phyloP scores from a whole-genome alignment of 2,888 invertebrate genomes.

The Lamellibrachia satsuma region DNA sequence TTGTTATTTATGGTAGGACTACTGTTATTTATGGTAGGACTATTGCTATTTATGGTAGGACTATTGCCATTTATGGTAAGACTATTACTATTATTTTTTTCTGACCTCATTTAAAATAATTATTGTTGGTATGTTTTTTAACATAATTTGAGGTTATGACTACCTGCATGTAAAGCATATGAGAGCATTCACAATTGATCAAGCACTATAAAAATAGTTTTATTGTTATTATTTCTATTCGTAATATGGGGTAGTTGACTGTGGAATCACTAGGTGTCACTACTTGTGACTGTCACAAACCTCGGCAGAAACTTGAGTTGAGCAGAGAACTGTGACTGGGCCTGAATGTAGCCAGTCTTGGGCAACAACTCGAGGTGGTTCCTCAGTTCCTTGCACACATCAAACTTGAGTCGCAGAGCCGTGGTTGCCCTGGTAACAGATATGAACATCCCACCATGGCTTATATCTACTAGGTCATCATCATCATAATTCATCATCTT shows the following conservation, averaged over 20 bases:
- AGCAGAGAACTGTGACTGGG: slow-evolving; percentile 64
- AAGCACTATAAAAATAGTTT: not conserved
- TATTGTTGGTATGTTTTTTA: no score
- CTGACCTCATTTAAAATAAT: no score
- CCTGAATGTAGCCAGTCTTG: slow-evolving; percentile 65
- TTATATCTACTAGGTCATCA: no score
- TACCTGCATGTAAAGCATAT: not conserved
- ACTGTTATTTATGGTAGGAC: no score
- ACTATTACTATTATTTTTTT: no score
- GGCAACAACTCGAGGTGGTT: slow-evolving; percentile 65
- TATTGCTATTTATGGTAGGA: no score
- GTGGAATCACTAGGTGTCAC: not conserved
- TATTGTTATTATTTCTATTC: not conserved
- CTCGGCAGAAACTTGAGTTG: slow-evolving; percentile 66
- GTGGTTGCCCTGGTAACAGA: slow-evolving; percentile 56
- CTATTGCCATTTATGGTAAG: no score
- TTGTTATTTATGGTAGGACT: no score
- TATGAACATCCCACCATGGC: not conserved
- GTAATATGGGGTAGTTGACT: not conserved
- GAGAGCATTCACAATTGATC: not conserved
- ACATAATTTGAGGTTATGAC: no score
- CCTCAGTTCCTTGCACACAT: slow-evolving; percentile 60
- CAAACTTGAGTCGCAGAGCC: slow-evolving; percentile 62
- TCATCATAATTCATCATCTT: no score
- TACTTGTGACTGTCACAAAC: slow-evolving; percentile 37